Conservation (phyloP, 2,888 invertebrate species). For the Dorcus hopei region DNA sequence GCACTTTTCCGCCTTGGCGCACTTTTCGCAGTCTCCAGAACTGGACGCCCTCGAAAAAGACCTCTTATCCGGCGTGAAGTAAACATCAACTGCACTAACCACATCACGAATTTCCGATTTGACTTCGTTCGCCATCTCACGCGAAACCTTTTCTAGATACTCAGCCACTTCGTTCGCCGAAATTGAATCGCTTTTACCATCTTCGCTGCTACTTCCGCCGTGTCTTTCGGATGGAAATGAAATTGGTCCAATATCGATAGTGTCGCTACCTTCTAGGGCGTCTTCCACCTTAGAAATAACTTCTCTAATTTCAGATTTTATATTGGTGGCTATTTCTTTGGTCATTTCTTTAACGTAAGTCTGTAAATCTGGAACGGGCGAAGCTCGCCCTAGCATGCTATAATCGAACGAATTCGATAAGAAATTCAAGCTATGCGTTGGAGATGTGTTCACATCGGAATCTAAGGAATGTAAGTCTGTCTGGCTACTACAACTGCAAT, state of each 20-base stretch:
- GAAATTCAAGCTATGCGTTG: conserved; percentile 52
- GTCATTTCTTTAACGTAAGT: conserved; percentile 77
- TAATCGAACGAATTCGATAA: conserved; percentile 53
- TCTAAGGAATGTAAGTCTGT: conserved; percentile 68
- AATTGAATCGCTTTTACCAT: conserved; percentile 65
- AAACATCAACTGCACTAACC: conserved; percentile 68
- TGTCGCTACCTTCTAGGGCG: conserved; percentile 68
- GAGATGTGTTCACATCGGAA: conserved; percentile 48
- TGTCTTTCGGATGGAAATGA: conserved; percentile 39
- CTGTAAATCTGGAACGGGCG: conserved; percentile 60
- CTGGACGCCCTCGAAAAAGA: conserved; percentile 41
- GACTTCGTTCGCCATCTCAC: conserved; percentile 75
- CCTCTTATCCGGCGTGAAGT: conserved; percentile 45
- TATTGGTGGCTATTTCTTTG: conserved; percentile 74
- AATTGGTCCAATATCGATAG: conserved; percentile 51
- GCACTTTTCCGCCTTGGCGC: conserved; percentile 23
- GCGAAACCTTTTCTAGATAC: conserved; percentile 73
- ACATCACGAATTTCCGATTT: conserved; percentile 74
- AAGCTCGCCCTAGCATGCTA: conserved; percentile 55
- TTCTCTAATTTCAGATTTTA: conserved; percentile 77
- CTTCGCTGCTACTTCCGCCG: conserved; percentile 55
- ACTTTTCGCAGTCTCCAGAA: conserved; percentile 37
- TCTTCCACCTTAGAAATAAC: conserved; percentile 79
- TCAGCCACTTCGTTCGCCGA: conserved; percentile 74
- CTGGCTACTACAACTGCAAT: conserved; percentile 72